These are phyloP conservation scores for Teleogryllus oceanicus DNA, from an alignment of 2,888 invertebrate genomes.

Conservation along the genomic window DNA sequence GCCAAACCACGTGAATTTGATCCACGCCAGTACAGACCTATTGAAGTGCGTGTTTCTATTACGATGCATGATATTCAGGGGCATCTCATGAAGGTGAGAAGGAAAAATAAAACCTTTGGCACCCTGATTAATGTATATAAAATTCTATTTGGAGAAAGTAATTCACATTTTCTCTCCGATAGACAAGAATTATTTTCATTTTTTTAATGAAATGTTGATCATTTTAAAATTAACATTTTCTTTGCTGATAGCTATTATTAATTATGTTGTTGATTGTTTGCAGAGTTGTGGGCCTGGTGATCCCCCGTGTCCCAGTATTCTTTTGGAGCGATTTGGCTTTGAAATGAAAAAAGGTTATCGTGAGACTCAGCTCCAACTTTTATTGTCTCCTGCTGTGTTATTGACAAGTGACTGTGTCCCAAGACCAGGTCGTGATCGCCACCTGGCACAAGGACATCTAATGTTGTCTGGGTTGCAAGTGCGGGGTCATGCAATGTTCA, in stretches of 20 bases:
- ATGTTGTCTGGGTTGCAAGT: conserved; percentile 81
- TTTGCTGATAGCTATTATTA: background rate
- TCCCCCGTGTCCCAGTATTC: conserved; percentile 84
- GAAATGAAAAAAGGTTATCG: conserved; percentile 94
- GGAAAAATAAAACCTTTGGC: no score
- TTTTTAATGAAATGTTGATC: background rate
- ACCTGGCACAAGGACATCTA: conserved; percentile 79
- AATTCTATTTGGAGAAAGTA: no score
- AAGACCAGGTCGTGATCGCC: conserved; percentile 64
- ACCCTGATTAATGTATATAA: background rate
- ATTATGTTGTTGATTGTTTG: conserved; percentile 37
- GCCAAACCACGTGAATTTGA: conserved; percentile 52
- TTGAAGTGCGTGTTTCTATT: conserved; percentile 87
- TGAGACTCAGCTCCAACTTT: conserved; percentile 86
- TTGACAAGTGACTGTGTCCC: conserved; percentile 71
- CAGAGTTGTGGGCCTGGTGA: conserved; percentile 84
- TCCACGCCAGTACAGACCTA: conserved; percentile 79
- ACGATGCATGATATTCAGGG: conserved; percentile 95
- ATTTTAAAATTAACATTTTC: conserved; percentile 3
- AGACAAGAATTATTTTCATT: no score
- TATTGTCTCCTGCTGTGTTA: conserved; percentile 83
- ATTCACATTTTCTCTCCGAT: no score
- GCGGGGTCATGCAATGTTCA: conserved; percentile 95
- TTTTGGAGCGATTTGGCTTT: conserved; percentile 89
- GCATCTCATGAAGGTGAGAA: conserved; percentile 73